phyloP scores from a whole-genome alignment of 2,113 vertebrate genomes.

The Nothobranchius kuhntae region DNA sequence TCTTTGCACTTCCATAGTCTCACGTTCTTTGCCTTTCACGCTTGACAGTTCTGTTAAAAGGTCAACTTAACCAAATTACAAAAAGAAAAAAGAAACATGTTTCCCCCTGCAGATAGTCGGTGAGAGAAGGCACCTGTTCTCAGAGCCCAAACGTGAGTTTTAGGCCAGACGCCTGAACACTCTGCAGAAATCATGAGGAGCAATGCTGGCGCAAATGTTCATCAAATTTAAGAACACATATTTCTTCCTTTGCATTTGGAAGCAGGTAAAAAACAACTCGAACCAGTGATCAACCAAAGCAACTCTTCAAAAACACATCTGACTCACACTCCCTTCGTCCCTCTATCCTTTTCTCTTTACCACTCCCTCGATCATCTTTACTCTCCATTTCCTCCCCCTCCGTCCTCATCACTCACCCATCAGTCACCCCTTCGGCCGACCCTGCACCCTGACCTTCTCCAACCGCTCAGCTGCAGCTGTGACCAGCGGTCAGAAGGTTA shows the following conservation, averaged over 20 bases:
- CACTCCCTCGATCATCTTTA: slow-evolving; percentile 17
- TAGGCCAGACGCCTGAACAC: too few relatives aligned
- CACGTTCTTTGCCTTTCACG: neutral
- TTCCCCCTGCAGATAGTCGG: neutral
- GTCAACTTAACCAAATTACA: slow-evolving; percentile 4
- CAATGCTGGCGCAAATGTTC: too few relatives aligned
- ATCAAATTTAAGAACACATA: too few relatives aligned
- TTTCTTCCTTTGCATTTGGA: too few relatives aligned
- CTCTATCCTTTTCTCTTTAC: slow-evolving; percentile 8
- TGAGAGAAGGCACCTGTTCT: neutral
- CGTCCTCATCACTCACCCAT: slow-evolving; percentile 56
- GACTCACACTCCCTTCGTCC: neutral
- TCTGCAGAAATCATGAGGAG: too few relatives aligned
- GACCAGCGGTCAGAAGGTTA: slow-evolving; percentile 74
- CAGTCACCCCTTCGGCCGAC: slow-evolving; percentile 31
- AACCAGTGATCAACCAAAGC: neutral
- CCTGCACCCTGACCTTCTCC: slow-evolving; percentile 45
- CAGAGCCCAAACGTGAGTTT: neutral
- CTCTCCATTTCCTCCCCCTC: slow-evolving; percentile 33
- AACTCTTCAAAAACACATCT: neutral
- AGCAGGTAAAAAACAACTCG: too few relatives aligned
- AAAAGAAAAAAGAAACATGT: neutral
- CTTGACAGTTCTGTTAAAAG: slow-evolving; percentile 4
- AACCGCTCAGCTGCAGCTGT: slow-evolving; percentile 72
- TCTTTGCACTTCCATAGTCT: slow-evolving; percentile 26